Percentiles rank a stretch among this genome's conserved stretches.
Conservation (phyloP, 2,797 vertebrate species). For the Takifugu ocellatus region DNA sequence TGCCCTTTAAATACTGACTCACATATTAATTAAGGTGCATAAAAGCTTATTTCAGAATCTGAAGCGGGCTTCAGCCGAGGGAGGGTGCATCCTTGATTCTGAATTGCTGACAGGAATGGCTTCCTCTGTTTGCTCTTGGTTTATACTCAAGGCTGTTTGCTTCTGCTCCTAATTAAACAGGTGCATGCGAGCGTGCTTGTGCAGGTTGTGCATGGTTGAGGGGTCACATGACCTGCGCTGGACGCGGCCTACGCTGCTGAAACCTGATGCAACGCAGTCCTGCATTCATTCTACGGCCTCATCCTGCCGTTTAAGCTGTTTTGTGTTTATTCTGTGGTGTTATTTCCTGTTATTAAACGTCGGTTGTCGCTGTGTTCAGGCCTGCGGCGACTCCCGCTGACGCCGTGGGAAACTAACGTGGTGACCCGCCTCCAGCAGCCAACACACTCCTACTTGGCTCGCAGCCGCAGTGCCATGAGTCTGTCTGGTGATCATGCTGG, state of each 20-base stretch:
- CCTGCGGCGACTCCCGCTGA: conserved; percentile 85
- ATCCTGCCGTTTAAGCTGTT: conserved; percentile 22
- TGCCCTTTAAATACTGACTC: no score
- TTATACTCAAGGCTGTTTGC: conserved; percentile 26
- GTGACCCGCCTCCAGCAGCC: conserved; percentile 94
- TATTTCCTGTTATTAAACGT: conserved; percentile 22
- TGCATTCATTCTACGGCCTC: conserved; percentile 13
- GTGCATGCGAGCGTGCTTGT: conserved; percentile 43
- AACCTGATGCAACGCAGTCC: conserved; percentile 7
- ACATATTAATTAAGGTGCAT: not conserved
- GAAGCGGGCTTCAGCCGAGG: no score
- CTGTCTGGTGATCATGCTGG: conserved; percentile 90
- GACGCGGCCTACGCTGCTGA: conserved; percentile 4
- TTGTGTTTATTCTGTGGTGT: conserved; percentile 18
- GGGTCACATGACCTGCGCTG: conserved; percentile 1
- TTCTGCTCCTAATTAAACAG: conserved; percentile 11
- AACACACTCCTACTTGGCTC: conserved; percentile 95
- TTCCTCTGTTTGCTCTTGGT: conserved; percentile 31
- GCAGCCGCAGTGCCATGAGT: conserved; percentile 91
- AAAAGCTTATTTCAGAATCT: not conserved
- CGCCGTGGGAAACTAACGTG: conserved; percentile 90
- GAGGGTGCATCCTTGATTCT: not conserved
- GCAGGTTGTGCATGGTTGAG: conserved; percentile 32
- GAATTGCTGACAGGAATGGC: conserved; percentile 10
- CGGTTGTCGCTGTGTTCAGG: conserved; percentile 69